phyloP scores from a whole-genome alignment of 2,888 invertebrate genomes.

The Chaetogeoica ovagalla region DNA sequence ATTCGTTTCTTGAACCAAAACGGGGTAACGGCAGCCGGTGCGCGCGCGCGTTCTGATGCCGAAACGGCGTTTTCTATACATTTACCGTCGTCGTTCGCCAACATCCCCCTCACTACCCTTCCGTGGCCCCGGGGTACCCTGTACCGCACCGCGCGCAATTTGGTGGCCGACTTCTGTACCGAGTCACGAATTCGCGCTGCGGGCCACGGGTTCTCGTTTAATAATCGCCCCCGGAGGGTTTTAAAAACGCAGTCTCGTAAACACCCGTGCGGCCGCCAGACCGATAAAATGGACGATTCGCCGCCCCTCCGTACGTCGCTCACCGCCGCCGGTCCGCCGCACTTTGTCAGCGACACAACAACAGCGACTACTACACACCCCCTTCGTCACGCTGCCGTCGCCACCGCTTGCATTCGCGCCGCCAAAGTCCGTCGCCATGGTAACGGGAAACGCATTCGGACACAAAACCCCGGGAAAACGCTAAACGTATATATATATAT shows the following conservation, averaged over 20 bases:
- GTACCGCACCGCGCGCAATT: too few relatives aligned
- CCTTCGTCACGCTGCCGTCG: too few relatives aligned
- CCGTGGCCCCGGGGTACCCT: too few relatives aligned
- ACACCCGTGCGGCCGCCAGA: conserved; percentile 34
- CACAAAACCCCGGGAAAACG: conserved; percentile 46
- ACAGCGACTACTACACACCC: too few relatives aligned
- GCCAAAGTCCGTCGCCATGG: conserved; percentile 30
- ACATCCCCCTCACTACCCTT: neutral
- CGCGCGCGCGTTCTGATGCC: too few relatives aligned
- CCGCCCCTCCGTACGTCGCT: conserved; percentile 2
- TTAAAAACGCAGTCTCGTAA: conserved; percentile 52
- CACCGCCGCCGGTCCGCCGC: neutral
- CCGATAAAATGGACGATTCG: conserved; percentile 36
- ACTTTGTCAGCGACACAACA: too few relatives aligned
- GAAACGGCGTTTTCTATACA: too few relatives aligned
- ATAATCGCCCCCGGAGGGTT: conserved; percentile 40
- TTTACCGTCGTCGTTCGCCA: neutral
- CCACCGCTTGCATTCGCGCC: conserved; percentile 11
- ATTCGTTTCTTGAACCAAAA: too few relatives aligned
- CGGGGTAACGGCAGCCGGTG: too few relatives aligned
- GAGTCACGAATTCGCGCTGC: too few relatives aligned
- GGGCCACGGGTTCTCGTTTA: conserved; percentile 31
- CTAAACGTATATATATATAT: conserved; percentile 19
- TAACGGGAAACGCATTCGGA: conserved; percentile 41
- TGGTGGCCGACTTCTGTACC: too few relatives aligned